Base-by-base conservation (phyloP, 2,888 invertebrate species). In the Griposia aprilina region DNA sequence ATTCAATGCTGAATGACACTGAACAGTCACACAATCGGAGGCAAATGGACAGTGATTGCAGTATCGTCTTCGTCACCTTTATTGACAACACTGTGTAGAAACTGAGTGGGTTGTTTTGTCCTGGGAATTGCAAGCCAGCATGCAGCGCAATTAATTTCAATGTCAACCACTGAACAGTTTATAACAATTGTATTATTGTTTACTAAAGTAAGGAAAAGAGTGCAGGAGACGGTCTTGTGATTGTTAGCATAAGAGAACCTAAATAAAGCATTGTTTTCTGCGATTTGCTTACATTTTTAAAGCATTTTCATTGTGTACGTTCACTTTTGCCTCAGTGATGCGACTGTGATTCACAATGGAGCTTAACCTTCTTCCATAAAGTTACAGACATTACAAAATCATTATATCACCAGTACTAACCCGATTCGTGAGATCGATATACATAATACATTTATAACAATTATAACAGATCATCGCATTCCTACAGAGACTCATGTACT, bases 291-390 rank as follows among this genome's bases (percentile, higher is more conserved):
- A 81, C 67, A 69, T 77, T 87, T 87, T 86, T 60, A 41, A 82
- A 66, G 72, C 74, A 72, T 80, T 77, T 83, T 76, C 69, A 78
- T 74, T 88, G 76, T 87, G 87, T 78, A 86, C 75, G 75, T 82
- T 83, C 75, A 74, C 77, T 80, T 80, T 83, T 78, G 73, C 78
- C 80, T 86, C 82, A 86, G 86, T 82, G 82, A 79, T 81, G 71
- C 76, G 59, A 52, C 76, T 86, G 68, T 84, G 84, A 83, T 72
- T 88, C 87, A 88, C 80, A 84, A 88, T 82, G 62, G 75, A 78
- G 74, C 74, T 86, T 84, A 78, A 86, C 80, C 87, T 85, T 83
- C 78, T 82, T 77, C 84, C 62, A 86, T 80, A 78, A 81, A 86
- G 79, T 83, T 77, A 76, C 75, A 78, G 68, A 62, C 74, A 77